phyloP scores from a whole-genome alignment of 2,113 vertebrate species.

The Protomyctophum bolini region DNA sequence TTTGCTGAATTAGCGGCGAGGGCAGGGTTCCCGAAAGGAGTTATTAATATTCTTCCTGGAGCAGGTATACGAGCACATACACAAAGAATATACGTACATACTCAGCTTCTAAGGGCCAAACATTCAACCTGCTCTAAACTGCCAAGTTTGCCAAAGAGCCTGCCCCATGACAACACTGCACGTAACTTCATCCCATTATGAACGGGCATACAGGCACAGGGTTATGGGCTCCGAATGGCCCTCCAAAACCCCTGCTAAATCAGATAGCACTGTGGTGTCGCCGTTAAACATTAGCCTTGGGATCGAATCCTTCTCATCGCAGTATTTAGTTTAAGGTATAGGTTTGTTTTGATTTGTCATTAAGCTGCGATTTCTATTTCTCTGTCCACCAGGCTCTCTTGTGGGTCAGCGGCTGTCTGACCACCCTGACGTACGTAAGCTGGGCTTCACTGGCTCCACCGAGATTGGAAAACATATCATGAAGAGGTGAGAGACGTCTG shows the following conservation, averaged over 20 bases:
- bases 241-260: no score
- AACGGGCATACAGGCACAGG: no score
- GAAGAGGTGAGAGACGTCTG: conserved; percentile 80
- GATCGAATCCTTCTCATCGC: no score
- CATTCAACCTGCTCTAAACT: not conserved
- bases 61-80: conserved; percentile 76
- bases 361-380: not conserved
- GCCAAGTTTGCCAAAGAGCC: no score
- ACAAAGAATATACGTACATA: not conserved
- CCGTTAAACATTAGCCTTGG: no score
- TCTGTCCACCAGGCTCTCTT: conserved; percentile 72
- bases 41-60: conserved; percentile 86
- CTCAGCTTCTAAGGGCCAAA: not conserved
- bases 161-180: no score
- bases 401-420: conserved; percentile 86
- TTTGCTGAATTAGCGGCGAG: conserved; percentile 85
- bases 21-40: conserved; percentile 86
- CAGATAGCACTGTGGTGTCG: no score
- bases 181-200: no score
- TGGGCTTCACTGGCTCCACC: conserved; percentile 89
- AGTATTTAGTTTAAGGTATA: no score
- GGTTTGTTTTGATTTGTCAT: not conserved
- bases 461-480: conserved; percentile 90
- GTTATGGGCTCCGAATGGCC: no score
- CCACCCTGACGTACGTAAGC: conserved; percentile 87